These are phyloP conservation scores for Oedothorax gibbosus DNA, from an alignment of 1,140 invertebrate genomes.

Conservation along the genomic window DNA sequence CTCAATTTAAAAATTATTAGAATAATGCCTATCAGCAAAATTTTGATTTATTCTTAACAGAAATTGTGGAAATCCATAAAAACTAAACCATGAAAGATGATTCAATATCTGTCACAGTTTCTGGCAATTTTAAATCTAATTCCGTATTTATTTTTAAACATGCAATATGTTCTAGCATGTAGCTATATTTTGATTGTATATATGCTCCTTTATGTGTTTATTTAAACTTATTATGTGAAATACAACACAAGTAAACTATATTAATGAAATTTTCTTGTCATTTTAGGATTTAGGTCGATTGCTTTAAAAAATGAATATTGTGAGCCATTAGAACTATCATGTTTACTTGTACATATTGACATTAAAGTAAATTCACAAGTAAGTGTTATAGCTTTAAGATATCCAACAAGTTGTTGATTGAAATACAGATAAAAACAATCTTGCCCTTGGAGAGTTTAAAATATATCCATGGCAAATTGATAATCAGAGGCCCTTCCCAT, in stretches of 20 bases:
- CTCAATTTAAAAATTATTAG: too few species aligned
- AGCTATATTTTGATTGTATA: too few species aligned
- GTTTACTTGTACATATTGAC: slow-evolving; percentile 86
- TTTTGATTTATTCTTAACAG: too few species aligned
- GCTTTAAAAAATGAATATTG: slow-evolving; percentile 90
- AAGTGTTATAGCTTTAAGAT: not conserved
- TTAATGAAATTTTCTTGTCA: not conserved
- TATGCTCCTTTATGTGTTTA: too few species aligned
- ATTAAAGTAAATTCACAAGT: slow-evolving; percentile 69
- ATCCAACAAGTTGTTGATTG: not conserved
- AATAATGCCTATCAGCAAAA: too few species aligned
- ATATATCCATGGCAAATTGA: not conserved
- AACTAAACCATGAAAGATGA: too few species aligned
- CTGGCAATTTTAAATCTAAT: not conserved
- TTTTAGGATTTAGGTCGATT: slow-evolving; percentile 88
- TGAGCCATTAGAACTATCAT: slow-evolving; percentile 93
- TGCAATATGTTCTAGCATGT: not conserved
- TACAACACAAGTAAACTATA: not conserved
- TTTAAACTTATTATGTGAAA: too few species aligned
- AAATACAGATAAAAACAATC: not conserved
- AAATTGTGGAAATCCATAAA: too few species aligned
- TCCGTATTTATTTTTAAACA: not conserved
- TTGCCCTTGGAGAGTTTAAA: not conserved
- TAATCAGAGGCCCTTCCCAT: not conserved
- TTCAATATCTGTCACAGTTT: too few species aligned